Percentiles rank a stretch among this genome's conserved stretches.
Evolutionary conservation across 2,113 vertebrate species (phyloP).

Genomic region (Seriola dumerili): DNA sequence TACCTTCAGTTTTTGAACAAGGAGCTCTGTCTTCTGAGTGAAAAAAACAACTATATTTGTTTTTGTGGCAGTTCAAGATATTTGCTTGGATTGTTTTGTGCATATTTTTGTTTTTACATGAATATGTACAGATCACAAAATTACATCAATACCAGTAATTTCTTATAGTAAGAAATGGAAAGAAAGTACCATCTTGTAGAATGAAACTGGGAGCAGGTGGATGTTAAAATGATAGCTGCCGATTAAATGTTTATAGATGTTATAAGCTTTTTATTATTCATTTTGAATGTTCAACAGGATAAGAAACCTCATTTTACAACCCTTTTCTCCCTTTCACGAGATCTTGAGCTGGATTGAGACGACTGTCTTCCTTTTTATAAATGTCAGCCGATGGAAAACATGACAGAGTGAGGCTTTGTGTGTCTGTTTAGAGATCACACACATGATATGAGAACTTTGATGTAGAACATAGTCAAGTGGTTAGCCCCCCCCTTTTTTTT

Average conservation of each 20-base stretch:
- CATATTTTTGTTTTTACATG: no score
- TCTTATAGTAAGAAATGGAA: neutral
- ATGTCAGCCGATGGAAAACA: constrained; percentile 77
- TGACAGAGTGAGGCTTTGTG: constrained; percentile 52
- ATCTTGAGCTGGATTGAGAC: constrained; percentile 38
- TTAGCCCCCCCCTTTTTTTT: constrained; percentile 4
- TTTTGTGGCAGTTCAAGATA: no score
- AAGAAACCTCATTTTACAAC: constrained; percentile 27
- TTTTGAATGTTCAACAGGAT: constrained; percentile 4
- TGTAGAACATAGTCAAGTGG: constrained; percentile 61
- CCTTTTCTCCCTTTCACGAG: constrained; percentile 9
- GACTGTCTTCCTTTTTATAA: constrained; percentile 33
- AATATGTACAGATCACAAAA: neutral
- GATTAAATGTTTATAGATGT: constrained; percentile 2
- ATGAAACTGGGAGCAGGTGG: constrained; percentile 33
- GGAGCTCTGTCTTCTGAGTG: no score
- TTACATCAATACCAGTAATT: constrained; percentile 21
- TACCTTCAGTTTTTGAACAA: no score
- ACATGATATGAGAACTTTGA: constrained; percentile 52
- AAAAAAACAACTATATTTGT: no score
- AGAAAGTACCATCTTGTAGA: constrained; percentile 1
- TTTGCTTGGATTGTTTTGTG: no score
- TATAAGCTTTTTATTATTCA: constrained; percentile 21
- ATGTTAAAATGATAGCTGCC: neutral
- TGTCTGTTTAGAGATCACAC: constrained; percentile 55